Evolutionary conservation across 2,888 invertebrate genomes (phyloP), one percentile per base, ranked within the genome.

Genomic region (Epirrhoe alternata): DNA sequence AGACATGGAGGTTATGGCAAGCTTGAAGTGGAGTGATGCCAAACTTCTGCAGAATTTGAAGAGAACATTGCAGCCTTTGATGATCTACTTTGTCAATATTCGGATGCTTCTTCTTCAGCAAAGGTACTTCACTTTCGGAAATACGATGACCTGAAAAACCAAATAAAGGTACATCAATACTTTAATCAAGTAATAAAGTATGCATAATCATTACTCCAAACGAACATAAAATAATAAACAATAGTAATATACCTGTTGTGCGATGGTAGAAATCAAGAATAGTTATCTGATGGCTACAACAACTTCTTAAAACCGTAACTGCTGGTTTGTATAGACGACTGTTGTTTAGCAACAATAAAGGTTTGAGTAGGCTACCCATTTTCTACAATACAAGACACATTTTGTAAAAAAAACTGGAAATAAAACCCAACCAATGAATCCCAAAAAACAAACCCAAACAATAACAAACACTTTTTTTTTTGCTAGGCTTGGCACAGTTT

Each of bases 1-100:
- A 89, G 3, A 96, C 78, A 81, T 94, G 92, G 0, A 95, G 94
- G 73, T 94, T 88, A 1, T 83, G 69, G 49, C 94, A 86, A 14
- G 96, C 94, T 31, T 95, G 94, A 30, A 89, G 74, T 1, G 93
- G 82, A 0, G 86, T 84, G 59, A 94, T 95, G 5, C 90, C 87
- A 50, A 94, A 88, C 70, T 90, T 89, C 59, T 85, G 68, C 52
- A 92, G 72, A 70, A 90, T 85, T 63, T 88, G 80, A 35, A 93
- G 73, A 0, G 86, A 83, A 54, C 77, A 84, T 68, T 89, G 84
- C 50, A 94, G 71, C 12, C 84, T 79, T 5, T 88, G 81, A 58
- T 82, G 66, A 52, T 79, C 86, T 1, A 92, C 71, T 14, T 75
- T 81, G 14, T 86, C 83, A 47, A 93, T 78, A 57, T 86, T 84